Evolutionary conservation across 2,888 invertebrate species (phyloP), one percentile per base, ranked within the genome.

Genomic region (Tineola bisselliella): DNA sequence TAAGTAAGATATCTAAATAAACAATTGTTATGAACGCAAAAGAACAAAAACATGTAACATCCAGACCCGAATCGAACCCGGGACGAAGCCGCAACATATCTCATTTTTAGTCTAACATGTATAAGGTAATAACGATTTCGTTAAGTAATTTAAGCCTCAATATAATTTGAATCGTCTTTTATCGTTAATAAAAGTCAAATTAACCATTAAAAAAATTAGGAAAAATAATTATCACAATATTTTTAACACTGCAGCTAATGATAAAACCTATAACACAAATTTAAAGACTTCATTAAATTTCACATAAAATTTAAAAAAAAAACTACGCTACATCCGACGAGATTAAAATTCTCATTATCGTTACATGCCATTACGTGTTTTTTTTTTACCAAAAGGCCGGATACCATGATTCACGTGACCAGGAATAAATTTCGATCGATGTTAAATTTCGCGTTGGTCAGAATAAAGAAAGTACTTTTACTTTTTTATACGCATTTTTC

Each of bases 381-480:
- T 48, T 48, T 48, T 48, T 38, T 38, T 38, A 10, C 18, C 15
- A 48, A 56, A 56, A n/a, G 56, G 25, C 56, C 56, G 25, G 56
- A 4, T 30, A 17, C 15, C n/a, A 19, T 33, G 33, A 58, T 13
- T 58, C 58, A 58, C 58, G 33, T 58, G 58, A 58, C 8, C 58
- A 15, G 17, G 19, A 33, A 58, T 58, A 58, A 58, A 19, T 18
- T 18, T 18, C 48, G 17, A 48, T 48, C 48, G 17, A 48, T 48
- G 17, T 48, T 48, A 13, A 76, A 77, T 81, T 78, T 79, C 67
- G 72, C 73, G 70, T 71, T 75, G 74, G 76, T 66, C 75, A 75
- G 77, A 78, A 79, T 78, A 81, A 84, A 83, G 84, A 83, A 80
- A 82, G 79, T 69, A 81, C 84, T 84, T 78, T 84, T 86, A 84